Evolutionary conservation across 2,888 invertebrate genomes (phyloP), one percentile per base, ranked within the genome.

Genomic region (Andrena chrysosceles): DNA sequence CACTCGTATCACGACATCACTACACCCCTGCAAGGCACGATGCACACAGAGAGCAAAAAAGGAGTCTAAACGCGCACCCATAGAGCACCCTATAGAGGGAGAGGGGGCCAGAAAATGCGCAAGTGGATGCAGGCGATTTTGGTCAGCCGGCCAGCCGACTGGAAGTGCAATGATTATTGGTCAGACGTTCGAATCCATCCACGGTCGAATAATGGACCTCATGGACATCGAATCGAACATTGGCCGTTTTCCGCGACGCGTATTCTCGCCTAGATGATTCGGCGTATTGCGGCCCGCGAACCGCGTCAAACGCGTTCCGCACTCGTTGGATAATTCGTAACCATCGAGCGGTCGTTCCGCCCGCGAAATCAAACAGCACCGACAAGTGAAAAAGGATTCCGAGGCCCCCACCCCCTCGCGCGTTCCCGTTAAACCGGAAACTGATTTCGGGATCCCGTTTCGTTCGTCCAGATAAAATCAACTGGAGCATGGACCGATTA

Each of bases 111-210:
- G 35, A 62, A 49, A 60, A 56, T 5, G 31, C 49, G 16, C 62
- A 66, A 42, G 16, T 66, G 49, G 72, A 60, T 31, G 13, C 35
- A 64, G 20, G 29, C 35, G 68, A 69, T 73, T 49, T 76, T 4
- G 52, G 60, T 71, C 64, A 75, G 78, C 68, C 72, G 75, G 70
- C 71, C 74, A 77, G 67, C 71, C 81, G 71, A 67, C 74, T 74
- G 72, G 62, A 77, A 85, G 52, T 29, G 48, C 67, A 26, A 8
- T 33, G 56, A 42, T 52, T 63, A 56, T n/a, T 52, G 63, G 10
- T 59, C 59, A 16, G 52, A 75, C 67, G 16, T 13, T 35, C 23
- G 26, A 48, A 13, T 29, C 23, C 35, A 8, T 62, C 42, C 33
- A n/a, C 64, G 35, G 48, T 33, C 48, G 56, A 82, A 68, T 59